Evolutionary conservation across 2,113 vertebrate genomes (phyloP).

Genomic region (Tachycineta bicolor): DNA sequence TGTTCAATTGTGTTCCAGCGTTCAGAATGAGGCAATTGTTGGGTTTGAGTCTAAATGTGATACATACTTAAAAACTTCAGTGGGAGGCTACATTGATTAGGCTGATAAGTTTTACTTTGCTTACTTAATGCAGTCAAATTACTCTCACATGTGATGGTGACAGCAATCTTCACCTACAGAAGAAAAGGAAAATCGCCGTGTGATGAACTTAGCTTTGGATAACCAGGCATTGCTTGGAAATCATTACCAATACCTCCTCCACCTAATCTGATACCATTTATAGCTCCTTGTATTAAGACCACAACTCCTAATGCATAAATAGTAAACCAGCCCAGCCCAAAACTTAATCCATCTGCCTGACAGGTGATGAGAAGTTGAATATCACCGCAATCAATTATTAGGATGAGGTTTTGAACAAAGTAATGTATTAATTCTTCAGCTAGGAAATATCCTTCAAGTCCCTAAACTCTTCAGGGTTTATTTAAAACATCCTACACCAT

Average conservation of each 20-base stretch:
- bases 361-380: not conserved
- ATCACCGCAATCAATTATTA: not conserved
- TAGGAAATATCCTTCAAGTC: not conserved
- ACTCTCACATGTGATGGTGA: not conserved
- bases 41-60: not conserved
- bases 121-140: not conserved
- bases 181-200: not conserved
- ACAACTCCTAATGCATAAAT: not conserved
- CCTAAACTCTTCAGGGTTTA: not conserved
- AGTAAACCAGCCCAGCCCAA: not conserved
- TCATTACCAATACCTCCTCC: not conserved
- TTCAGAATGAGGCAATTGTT: not conserved
- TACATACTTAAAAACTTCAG: not conserved
- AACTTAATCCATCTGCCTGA: not conserved
- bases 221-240: not conserved
- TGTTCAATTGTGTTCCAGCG: not conserved
- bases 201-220: not conserved
- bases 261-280: not conserved
- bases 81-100: not conserved
- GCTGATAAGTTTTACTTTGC: not conserved
- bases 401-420: not conserved
- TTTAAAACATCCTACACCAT: not conserved
- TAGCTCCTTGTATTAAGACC: rapidly evolving
- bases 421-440: not conserved
- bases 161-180: not conserved